Evolutionary conservation across 2,113 vertebrate species (phyloP).

Genomic region (Hippocampus guttulatus): DNA sequence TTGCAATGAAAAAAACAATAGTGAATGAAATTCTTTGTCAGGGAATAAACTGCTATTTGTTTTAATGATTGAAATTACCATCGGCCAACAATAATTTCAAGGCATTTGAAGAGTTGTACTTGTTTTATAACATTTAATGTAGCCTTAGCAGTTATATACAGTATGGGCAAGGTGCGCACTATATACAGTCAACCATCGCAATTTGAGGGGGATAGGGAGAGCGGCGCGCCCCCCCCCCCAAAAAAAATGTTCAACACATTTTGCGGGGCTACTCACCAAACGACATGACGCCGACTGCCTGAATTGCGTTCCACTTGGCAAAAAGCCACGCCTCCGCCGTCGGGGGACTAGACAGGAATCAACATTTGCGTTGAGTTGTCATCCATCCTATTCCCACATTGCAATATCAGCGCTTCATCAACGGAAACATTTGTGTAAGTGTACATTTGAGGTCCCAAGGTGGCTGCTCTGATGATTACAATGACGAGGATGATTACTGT

Average conservation of each 20-base stretch:
- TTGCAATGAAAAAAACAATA: background rate
- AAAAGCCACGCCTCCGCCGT: slow-evolving; percentile 86
- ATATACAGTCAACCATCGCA: no score
- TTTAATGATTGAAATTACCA: background rate
- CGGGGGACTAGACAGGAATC: slow-evolving; percentile 67
- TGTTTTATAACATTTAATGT: background rate
- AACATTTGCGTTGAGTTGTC: slow-evolving; percentile 9
- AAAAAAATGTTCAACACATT: no score
- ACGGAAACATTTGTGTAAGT: slow-evolving; percentile 7
- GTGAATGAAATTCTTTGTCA: background rate
- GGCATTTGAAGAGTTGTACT: background rate
- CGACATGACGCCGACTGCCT: slow-evolving; percentile 91
- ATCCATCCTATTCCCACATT: background rate
- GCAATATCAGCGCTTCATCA: background rate
- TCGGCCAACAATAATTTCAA: background rate
- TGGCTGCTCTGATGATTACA: slow-evolving; percentile 78
- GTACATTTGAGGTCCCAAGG: slow-evolving; percentile 81
- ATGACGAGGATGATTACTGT: slow-evolving; percentile 80
- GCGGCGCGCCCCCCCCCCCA: no score
- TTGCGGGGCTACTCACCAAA: slow-evolving; percentile 80
- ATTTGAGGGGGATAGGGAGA: no score
- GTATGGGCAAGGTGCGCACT: background rate
- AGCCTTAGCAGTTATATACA: background rate
- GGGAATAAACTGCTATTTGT: background rate
- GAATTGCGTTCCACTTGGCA: slow-evolving; percentile 84